Percentiles rank a stretch among this genome's conserved stretches.
Conservation (phyloP, 64 coral and sea anemone species). For the Montipora efflorescens region DNA sequence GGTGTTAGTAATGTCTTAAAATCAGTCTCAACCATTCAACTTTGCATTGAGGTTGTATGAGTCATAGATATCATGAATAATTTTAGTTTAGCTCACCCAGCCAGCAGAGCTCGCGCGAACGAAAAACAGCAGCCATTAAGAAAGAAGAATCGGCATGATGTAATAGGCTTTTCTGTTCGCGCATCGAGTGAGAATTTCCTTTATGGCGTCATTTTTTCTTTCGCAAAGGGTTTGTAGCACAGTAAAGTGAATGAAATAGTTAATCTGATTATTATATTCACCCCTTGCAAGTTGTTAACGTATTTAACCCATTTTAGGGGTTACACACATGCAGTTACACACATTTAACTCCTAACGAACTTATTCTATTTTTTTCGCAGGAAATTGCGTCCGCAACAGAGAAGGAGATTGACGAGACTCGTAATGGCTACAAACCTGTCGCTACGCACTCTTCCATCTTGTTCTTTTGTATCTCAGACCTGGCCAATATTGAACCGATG, state of each 20-base stretch:
- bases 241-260: neutral
- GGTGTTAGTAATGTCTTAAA: too few relatives aligned
- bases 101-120: too few relatives aligned
- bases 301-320: too few relatives aligned
- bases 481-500: slow-evolving; percentile 99
- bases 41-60: neutral
- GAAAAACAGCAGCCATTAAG: too few relatives aligned
- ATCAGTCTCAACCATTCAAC: neutral
- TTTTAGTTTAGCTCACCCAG: too few relatives aligned
- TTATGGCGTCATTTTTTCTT: neutral
- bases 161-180: neutral
- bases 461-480: slow-evolving; percentile 99
- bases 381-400: slow-evolving; percentile 98
- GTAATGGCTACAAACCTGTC: slow-evolving; percentile 96
- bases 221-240: neutral
- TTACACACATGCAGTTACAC: too few relatives aligned
- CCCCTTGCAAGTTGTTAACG: too few relatives aligned
- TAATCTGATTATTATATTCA: neutral
- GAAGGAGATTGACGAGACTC: slow-evolving; percentile 98
- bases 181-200: neutral
- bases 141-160: neutral
- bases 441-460: slow-evolving; percentile 93
- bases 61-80: neutral
- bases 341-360: too few relatives aligned
- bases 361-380: neutral